These are phyloP conservation scores for Pseudomugil tenellus DNA, from an alignment of 2,797 vertebrate genomes.

Conservation along the genomic window DNA sequence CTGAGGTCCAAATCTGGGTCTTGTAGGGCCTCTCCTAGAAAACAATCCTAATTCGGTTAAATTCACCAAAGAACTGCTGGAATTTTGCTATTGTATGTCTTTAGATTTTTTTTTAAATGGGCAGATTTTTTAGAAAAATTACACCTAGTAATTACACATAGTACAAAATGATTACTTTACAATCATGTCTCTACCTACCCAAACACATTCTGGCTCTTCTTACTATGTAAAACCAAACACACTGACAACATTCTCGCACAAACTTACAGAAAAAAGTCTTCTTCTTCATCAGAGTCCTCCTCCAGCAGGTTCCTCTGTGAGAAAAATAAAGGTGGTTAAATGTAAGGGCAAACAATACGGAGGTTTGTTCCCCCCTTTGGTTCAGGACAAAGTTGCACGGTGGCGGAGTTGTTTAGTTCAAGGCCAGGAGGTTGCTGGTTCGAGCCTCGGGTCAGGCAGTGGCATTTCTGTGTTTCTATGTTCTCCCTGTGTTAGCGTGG, in stretches of 20 bases:
- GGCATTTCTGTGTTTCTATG: too few relatives aligned
- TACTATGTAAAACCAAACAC: conserved; percentile 1
- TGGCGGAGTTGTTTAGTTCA: too few relatives aligned
- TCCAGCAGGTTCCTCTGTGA: conserved; percentile 95
- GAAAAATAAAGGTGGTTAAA: conserved; percentile 47
- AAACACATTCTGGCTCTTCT: not conserved
- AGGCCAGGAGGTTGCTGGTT: too few relatives aligned
- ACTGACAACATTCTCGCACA: not conserved
- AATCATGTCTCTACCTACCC: not conserved
- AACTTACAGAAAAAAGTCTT: conserved; percentile 98
- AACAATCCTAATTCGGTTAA: conserved; percentile 15
- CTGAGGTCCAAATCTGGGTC: conserved; percentile 93
- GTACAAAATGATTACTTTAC: too few relatives aligned
- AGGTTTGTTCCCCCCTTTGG: too few relatives aligned
- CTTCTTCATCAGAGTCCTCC: conserved; percentile 98
- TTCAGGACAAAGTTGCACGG: too few relatives aligned
- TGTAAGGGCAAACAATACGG: not conserved
- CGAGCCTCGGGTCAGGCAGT: too few relatives aligned
- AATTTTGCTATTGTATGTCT: not conserved
- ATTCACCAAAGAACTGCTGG: not conserved
- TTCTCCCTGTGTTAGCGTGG: too few relatives aligned
- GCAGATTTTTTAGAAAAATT: not conserved
- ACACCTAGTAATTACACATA: not conserved
- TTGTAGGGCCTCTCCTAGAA: conserved; percentile 93
- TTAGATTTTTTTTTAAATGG: not conserved